phyloP scores from a whole-genome alignment of 2,797 vertebrate genomes.

The Pseudomugil gertrudae region DNA sequence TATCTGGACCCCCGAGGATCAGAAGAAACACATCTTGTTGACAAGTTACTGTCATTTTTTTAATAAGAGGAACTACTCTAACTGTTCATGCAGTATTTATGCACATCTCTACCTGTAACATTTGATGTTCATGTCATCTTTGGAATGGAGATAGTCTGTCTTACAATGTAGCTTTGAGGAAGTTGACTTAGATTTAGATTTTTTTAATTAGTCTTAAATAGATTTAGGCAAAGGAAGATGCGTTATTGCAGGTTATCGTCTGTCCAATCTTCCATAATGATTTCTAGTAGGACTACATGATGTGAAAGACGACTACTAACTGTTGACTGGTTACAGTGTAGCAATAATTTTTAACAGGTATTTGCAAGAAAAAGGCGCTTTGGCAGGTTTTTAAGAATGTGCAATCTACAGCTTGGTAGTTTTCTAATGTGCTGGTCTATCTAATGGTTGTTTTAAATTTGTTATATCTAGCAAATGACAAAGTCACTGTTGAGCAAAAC shows the following conservation, averaged over 20 bases:
- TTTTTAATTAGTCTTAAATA: slow-evolving; percentile 17
- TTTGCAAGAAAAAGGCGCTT: neutral
- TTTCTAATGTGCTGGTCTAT: neutral
- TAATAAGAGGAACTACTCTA: slow-evolving; percentile 30
- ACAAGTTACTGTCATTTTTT: slow-evolving; percentile 35
- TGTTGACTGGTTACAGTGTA: slow-evolving; percentile 16
- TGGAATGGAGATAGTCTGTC: slow-evolving; percentile 18
- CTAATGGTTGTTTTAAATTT: slow-evolving; percentile 2
- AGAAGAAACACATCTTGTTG: slow-evolving; percentile 31
- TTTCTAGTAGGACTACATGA: slow-evolving; percentile 14
- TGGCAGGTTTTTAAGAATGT: slow-evolving; percentile 2
- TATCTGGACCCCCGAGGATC: slow-evolving; percentile 23
- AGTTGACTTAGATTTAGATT: slow-evolving; percentile 1
- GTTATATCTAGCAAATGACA: slow-evolving; percentile 3
- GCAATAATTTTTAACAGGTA: slow-evolving; percentile 38
- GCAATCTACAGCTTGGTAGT: neutral
- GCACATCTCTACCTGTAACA: slow-evolving; percentile 59
- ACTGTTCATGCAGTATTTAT: slow-evolving; percentile 64
- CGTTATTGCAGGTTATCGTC: slow-evolving; percentile 19
- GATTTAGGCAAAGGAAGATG: slow-evolving; percentile 26
- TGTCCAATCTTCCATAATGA: slow-evolving; percentile 13
- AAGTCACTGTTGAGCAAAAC: slow-evolving; percentile 3
- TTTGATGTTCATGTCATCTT: slow-evolving; percentile 23
- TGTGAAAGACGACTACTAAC: neutral
- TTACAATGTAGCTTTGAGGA: slow-evolving; percentile 47